These are phyloP conservation scores for Zaprionus africanus DNA, from an alignment of 1,140 invertebrate species.

Conservation along the genomic window DNA sequence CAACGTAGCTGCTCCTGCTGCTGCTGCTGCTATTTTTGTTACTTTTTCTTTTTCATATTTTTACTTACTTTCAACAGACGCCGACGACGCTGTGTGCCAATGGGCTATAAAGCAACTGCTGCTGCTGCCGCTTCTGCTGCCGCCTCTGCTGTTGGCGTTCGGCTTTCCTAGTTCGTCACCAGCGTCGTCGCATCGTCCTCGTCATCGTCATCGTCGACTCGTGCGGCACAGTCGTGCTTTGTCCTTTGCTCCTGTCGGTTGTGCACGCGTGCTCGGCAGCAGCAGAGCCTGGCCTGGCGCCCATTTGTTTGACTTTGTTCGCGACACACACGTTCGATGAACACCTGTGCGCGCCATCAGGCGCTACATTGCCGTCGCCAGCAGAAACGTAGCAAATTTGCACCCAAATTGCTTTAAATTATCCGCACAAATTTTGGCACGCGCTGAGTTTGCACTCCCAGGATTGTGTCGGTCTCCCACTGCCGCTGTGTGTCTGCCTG, in stretches of 20 bases:
- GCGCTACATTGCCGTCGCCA: conserved; percentile 36
- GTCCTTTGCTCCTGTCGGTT: conserved; percentile 78
- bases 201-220: conserved; percentile 17
- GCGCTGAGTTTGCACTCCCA: conserved; percentile 57
- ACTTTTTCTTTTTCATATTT: conserved; percentile 77
- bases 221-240: conserved; percentile 69
- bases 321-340: conserved; percentile 39
- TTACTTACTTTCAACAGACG: conserved; percentile 68
- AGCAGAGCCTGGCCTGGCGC: conserved; percentile 35
- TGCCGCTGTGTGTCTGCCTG: conserved; percentile 2
- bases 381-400: conserved; percentile 71
- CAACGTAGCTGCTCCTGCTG: conserved; percentile 24
- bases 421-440: conserved; percentile 69
- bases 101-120: conserved; percentile 46
- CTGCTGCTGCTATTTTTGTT: conserved; percentile 71
- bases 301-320: conserved; percentile 45
- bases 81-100: conserved; percentile 48
- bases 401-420: conserved; percentile 80
- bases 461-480: conserved; percentile 23
- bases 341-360: conserved; percentile 71
- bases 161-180: conserved; percentile 48
- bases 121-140: conserved; percentile 39
- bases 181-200: conserved; percentile 19
- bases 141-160: conserved; percentile 27
- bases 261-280: conserved; percentile 57